Evolutionary conservation across 92 coral and sea anemone species (phyloP), one percentile per base, ranked within the genome.

Genomic region (Nematostella vectensis): DNA sequence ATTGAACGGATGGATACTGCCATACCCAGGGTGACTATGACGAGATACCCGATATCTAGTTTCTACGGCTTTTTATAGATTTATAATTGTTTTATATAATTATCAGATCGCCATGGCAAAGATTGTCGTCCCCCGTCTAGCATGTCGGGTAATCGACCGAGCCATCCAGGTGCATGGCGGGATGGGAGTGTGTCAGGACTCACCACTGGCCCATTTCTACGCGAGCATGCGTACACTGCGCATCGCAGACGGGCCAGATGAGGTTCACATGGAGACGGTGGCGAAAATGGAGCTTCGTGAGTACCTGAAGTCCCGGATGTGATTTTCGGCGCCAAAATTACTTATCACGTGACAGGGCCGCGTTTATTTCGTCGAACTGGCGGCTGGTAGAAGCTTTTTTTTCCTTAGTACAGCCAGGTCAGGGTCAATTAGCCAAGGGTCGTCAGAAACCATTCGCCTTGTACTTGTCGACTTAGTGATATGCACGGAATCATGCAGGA

Each of bases 91-190:
- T n/a, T n/a, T n/a, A n/a, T n/a, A n/a, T n/a, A n/a, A n/a, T 37
- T 36, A 44, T 27, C 65, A 93, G 99, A 86, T 93, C 64, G 99
- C 99, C 18, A 79, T 93, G 93, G 99, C 89, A 25, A 93, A 93
- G 68, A 72, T 93, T 36, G 83, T 65, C 26, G 88, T 55, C 19
- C 88, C 99, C 16, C 88, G 93, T n/a, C 74, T 86, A 93, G 93
- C 84, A 8, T 79, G 83, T 51, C 62, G 68, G 31, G 99, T 93
- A 1, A 58, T 74, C 31, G 99, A 93, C 71, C 96, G 99, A 18
- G 99, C 99, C 8, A 93, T 93, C 57, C 99, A 93, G 58, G 91
- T 88, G 62, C 86, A 85, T 75, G 99, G 99, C 55, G 99, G 96
- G 70, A 88, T 73, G 74, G 99, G 99, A 2, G 85, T 93, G 25